phyloP scores from a whole-genome alignment of 2,888 invertebrate species.

The Caenorhabditis imperialis region DNA sequence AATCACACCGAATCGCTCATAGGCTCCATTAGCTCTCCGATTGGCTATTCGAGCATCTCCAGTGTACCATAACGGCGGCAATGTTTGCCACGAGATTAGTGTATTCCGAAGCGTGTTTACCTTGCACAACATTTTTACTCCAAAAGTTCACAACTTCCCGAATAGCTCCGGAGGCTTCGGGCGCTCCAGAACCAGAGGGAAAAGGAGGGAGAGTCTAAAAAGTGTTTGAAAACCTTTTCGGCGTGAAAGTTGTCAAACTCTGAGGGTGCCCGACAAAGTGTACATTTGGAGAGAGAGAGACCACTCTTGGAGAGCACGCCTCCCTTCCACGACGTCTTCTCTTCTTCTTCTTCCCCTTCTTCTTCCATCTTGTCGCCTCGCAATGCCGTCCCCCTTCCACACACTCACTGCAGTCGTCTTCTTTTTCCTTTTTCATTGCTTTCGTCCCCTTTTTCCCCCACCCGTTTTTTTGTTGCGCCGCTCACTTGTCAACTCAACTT shows the following conservation, averaged over 20 bases:
- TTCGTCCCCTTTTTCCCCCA: constrained; percentile 3
- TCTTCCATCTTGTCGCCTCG: constrained; percentile 38
- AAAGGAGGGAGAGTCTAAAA: too few relatives aligned
- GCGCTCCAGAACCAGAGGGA: too few relatives aligned
- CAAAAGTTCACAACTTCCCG: constrained; percentile 13
- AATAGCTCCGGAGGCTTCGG: too few relatives aligned
- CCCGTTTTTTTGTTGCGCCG: not conserved
- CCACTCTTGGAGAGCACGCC: constrained; percentile 27
- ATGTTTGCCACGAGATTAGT: constrained; percentile 46
- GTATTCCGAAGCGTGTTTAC: constrained; percentile 24
- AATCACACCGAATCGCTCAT: too few relatives aligned
- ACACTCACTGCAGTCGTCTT: constrained; percentile 9
- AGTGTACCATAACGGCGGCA: too few relatives aligned
- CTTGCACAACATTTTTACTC: too few relatives aligned
- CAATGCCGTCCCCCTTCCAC: constrained; percentile 21
- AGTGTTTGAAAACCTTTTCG: constrained; percentile 23
- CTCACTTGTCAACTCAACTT: not conserved
- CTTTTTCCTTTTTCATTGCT: constrained; percentile 31
- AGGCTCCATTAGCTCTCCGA: too few relatives aligned
- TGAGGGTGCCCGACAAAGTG: constrained; percentile 21
- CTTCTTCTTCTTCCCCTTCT: constrained; percentile 23
- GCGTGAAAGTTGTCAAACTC: constrained; percentile 43
- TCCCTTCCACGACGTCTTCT: constrained; percentile 15
- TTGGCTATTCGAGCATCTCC: too few relatives aligned
- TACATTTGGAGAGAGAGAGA: constrained; percentile 34